Base-by-base conservation (phyloP, 2,888 invertebrate species). In the Chloromyia formosa region DNA sequence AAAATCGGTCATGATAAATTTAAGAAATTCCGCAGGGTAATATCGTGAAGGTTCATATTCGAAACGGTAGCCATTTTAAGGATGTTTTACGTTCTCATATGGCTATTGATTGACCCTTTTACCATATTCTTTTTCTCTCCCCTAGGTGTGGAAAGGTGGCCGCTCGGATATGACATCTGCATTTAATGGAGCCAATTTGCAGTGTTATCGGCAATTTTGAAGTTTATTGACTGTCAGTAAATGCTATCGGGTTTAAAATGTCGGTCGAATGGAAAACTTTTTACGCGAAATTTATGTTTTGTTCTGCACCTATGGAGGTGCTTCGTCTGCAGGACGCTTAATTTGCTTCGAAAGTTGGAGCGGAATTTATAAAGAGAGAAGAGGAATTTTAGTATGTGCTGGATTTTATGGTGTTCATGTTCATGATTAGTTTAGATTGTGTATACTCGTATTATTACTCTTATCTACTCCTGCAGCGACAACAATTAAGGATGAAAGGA, bases 161-260 rank as follows among this genome's bases (percentile, higher is more conserved):
- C 3, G 1, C 3, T 3, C 27, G 49, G 12, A n/a, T n/a, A 49
- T 22, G 60, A 60, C 60, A 60, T 60, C 60, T 60, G 60, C 23
- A 60, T 10, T 23, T 23, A 23, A 60, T 60, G 60, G 4, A 22
- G 60, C 22, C 27, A 60, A 60, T 60, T 60, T 60, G 60, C 27
- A 23, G 23, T 22, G 60, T 60, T 60, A 60, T 60, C 23, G 60
- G 20, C 22, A 23, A 60, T 60, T 60, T 49, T 23, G 23, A 60
- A 60, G 23, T 60, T 60, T 60, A 60, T 60, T 60, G 20, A 60
- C 60, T 60, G 23, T 14, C 60, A 20, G 23, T 60, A 60, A 23
- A 23, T 22, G 23, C 22, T 60, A 23, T 14, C 60, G 60, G 27
- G 14, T 60, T 35, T 10, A 10, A 60, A 60, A 23, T 23, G 60